Percentiles rank a stretch among this genome's conserved stretches.
These are phyloP conservation scores for Enteromius afrohamiltoni DNA, from an alignment of 2,797 vertebrate species.

Conservation along the genomic window DNA sequence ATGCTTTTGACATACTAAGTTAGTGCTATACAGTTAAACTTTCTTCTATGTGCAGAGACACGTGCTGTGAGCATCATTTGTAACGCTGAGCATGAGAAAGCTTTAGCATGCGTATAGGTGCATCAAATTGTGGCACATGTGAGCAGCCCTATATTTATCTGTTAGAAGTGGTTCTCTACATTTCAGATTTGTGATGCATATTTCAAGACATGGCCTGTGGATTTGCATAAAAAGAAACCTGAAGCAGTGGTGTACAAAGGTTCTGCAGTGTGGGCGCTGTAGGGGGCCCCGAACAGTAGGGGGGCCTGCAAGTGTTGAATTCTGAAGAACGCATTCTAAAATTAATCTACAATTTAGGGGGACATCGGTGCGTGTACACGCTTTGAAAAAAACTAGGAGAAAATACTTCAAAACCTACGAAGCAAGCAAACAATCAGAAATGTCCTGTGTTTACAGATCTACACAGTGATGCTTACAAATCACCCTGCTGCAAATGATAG, in stretches of 20 bases:
- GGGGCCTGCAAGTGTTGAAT: background rate
- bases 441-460: background rate
- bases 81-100: background rate
- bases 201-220: constrained; percentile 10
- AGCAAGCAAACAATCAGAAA: background rate
- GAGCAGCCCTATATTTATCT: constrained; percentile 30
- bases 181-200: constrained; percentile 3
- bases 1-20: background rate
- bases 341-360: background rate
- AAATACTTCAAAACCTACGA: background rate
- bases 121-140: constrained; percentile 2
- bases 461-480: background rate
- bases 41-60: background rate
- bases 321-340: background rate
- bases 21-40: background rate
- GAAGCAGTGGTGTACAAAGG: background rate
- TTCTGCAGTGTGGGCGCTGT: constrained; percentile 4
- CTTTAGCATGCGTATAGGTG: background rate
- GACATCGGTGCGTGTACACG: background rate
- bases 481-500: background rate
- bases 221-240: background rate
- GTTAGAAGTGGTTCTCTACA: constrained; percentile 12
- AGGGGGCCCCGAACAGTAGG: background rate
- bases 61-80: background rate
- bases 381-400: background rate